Base-by-base conservation (phyloP, 1,140 invertebrate genomes). In the Oreohelix idahoensis region DNA sequence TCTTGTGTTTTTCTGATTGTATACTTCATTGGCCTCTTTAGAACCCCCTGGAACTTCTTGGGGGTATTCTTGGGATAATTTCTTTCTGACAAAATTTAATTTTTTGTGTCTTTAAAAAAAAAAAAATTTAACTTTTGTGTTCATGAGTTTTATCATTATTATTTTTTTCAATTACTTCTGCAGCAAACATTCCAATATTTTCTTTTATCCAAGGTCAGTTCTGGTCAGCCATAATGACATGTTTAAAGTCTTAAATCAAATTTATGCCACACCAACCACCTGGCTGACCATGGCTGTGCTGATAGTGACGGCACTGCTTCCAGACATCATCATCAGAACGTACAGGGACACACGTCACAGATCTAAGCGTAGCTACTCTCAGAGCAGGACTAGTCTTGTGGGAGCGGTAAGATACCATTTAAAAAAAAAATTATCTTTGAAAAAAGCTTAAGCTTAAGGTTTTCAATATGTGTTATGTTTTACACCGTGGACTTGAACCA, bases 261-360 rank as follows among this genome's bases (percentile, higher is more conserved):
- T 96, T 15, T 83, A 95, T 26, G 82, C 88, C 0, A 95, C 94
- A 0, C 89, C 93, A 0, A 87, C 94, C 0, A 94, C 95, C 83
- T 95, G 95, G 94, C 86, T 96, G 15, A 86, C 94, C 8, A 94
- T 95, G 1, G 8, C 95, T 0, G 1, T 95, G 0, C 88, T 94
- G 0, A 83, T 94, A 0, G 89, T 94, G 0, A 89, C 94, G 1
- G 93, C 94, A 29, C 92, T 96, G 0, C 85, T 94, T 29, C 96
- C 96, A 0, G 95, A 95, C 86, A 93, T 93, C 78, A 85, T 92
- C 11, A 73, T 89, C 2, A 85, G 88, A 75, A 85, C 84, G 11
- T 17, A 84, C 36, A 69, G 77, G 26, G 90, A 92, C 83, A 89
- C 84, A 49, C 36, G 71, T 38, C 20, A 83, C 23, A 51, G 42